Percentiles rank a stretch among this genome's conserved stretches.
Evolutionary conservation across 2,888 invertebrate genomes (phyloP).

Genomic region (Noctua janthe): DNA sequence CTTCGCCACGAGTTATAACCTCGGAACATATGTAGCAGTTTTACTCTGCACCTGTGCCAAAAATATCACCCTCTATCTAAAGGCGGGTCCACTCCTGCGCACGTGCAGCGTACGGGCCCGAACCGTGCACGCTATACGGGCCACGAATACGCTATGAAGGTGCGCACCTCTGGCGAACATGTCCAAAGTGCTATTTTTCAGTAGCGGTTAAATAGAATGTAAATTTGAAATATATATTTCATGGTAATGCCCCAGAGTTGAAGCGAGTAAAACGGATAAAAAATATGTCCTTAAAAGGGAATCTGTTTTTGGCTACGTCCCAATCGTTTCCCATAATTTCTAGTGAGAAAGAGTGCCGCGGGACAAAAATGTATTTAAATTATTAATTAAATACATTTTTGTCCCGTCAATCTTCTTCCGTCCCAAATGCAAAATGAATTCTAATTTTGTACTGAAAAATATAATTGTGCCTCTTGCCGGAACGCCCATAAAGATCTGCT

Average conservation of each 20-base stretch:
- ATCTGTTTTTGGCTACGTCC: slow-evolving; percentile 30
- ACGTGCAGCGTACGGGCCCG: too few relatives aligned
- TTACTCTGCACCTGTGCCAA: background rate
- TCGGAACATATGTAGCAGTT: background rate
- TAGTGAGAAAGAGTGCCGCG: slow-evolving; percentile 26
- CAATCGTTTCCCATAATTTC: background rate
- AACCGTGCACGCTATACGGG: background rate
- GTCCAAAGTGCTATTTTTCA: background rate
- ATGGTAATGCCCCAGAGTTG: slow-evolving; percentile 28
- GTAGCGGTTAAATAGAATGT: background rate
- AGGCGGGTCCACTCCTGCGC: background rate
- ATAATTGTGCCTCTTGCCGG: too few relatives aligned
- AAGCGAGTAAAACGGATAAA: slow-evolving; percentile 45
- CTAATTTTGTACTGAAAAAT: background rate
- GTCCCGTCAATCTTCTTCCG: slow-evolving; percentile 1
- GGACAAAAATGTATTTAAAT: slow-evolving; percentile 8
- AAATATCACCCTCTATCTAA: background rate
- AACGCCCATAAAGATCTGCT: too few relatives aligned
- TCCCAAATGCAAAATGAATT: background rate
- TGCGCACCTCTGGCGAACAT: background rate
- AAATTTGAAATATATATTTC: background rate
- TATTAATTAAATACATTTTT: too few relatives aligned
- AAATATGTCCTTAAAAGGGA: slow-evolving; percentile 47
- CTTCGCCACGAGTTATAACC: slow-evolving; percentile 26
- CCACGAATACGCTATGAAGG: background rate